phyloP scores from a whole-genome alignment of 2,797 vertebrate species.

The Epinephelus coioides region DNA sequence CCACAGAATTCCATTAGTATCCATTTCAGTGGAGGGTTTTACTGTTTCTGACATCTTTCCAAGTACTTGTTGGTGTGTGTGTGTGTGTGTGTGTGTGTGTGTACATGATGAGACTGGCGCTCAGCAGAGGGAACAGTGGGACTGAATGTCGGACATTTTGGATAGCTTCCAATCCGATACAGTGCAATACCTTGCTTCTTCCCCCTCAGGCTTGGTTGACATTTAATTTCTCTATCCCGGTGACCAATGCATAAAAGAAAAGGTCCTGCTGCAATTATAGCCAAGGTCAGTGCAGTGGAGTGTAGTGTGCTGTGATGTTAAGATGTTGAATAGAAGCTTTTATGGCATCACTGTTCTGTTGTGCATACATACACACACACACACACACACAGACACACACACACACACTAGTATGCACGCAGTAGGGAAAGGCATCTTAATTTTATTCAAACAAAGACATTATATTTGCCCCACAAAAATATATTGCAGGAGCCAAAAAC shows the following conservation, averaged over 20 bases:
- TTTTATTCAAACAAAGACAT: constrained; percentile 55
- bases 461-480: constrained; percentile 34
- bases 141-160: constrained; percentile 67
- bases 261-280: constrained; percentile 77
- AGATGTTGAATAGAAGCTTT: constrained; percentile 63
- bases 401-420: not conserved
- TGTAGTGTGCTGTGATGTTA: constrained; percentile 70
- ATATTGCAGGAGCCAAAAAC: constrained; percentile 28
- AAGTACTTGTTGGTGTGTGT: constrained; percentile 16
- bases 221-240: constrained; percentile 79
- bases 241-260: constrained; percentile 78
- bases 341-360: constrained; percentile 48
- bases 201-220: constrained; percentile 71
- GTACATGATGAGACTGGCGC: not conserved
- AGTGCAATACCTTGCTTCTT: constrained; percentile 59
- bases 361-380: not conserved
- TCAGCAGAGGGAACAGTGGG: constrained; percentile 37
- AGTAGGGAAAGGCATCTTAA: constrained; percentile 25
- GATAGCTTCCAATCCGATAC: constrained; percentile 62
- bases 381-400: not conserved
- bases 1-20: constrained; percentile 39
- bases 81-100: constrained; percentile 5
- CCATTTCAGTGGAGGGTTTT: constrained; percentile 46
- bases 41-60: constrained; percentile 41
- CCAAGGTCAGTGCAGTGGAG: constrained; percentile 71